Evolutionary conservation across 2,113 vertebrate species (phyloP).

Genomic region (Chunga burmeisteri): DNA sequence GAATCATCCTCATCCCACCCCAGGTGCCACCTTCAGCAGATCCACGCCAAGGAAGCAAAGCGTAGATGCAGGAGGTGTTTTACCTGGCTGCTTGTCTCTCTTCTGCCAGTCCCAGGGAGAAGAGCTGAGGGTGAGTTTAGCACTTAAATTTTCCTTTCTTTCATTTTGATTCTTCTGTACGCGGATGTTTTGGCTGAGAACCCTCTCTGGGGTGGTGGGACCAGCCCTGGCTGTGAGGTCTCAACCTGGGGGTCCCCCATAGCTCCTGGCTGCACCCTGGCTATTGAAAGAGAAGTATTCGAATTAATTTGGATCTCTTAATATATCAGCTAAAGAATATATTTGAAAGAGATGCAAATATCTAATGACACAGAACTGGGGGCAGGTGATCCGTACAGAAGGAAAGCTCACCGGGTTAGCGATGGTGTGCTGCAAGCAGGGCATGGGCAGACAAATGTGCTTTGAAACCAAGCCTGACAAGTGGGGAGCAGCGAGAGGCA

Average conservation of each 20-base stretch:
- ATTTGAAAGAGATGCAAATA: background rate
- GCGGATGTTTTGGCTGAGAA: background rate
- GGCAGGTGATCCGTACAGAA: accelerated
- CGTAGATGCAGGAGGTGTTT: background rate
- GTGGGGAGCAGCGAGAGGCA: background rate
- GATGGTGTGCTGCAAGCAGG: accelerated
- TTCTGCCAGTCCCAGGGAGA: background rate
- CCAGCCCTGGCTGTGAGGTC: background rate
- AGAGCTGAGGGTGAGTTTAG: background rate
- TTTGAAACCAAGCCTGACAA: background rate
- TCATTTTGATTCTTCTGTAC: background rate
- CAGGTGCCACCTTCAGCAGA: background rate
- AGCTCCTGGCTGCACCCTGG: background rate
- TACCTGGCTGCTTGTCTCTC: background rate
- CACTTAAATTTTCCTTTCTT: background rate
- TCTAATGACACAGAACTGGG: background rate
- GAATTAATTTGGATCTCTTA: background rate
- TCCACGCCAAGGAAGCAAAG: accelerated
- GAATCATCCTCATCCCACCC: accelerated
- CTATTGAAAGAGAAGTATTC: background rate
- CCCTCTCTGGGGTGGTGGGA: background rate
- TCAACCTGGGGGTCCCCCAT: background rate
- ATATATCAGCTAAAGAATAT: background rate
- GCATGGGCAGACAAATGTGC: background rate
- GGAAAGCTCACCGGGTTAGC: background rate